Evolutionary conservation across 2,888 invertebrate genomes (phyloP).

Genomic region (Leucoma salicis): DNA sequence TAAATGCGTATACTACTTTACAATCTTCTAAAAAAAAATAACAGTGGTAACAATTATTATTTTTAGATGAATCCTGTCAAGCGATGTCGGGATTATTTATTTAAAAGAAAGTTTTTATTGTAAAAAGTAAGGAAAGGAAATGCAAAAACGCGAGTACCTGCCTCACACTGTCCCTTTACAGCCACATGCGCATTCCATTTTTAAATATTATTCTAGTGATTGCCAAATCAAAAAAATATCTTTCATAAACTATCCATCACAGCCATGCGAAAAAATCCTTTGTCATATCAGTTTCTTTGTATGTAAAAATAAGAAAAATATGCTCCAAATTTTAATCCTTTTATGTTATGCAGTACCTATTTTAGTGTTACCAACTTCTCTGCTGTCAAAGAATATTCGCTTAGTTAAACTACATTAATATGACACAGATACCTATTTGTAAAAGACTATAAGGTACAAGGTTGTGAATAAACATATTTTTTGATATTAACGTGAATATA

Average conservation of each 20-base stretch:
- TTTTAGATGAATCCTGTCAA: conserved; percentile 77
- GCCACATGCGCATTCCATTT: conserved; percentile 74
- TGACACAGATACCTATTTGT: neutral
- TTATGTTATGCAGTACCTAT: conserved; percentile 41
- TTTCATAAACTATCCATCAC: conserved; percentile 54
- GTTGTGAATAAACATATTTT: too few relatives aligned
- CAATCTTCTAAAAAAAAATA: neutral
- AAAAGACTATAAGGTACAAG: too few relatives aligned
- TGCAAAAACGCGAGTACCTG: conserved; percentile 77
- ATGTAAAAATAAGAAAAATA: conserved; percentile 37
- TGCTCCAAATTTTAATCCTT: conserved; percentile 60
- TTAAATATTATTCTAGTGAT: conserved; percentile 62
- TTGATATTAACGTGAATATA: too few relatives aligned
- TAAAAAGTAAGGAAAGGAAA: conserved; percentile 80
- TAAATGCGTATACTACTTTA: neutral
- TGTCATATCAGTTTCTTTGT: conserved; percentile 61
- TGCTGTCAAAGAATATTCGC: conserved; percentile 10
- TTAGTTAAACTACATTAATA: conserved; percentile 17
- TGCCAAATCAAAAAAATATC: conserved; percentile 63
- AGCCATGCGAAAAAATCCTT: conserved; percentile 56
- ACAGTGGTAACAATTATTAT: conserved; percentile 60
- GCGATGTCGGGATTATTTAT: conserved; percentile 77
- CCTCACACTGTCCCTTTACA: conserved; percentile 74
- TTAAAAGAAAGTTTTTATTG: conserved; percentile 82
- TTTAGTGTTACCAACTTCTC: conserved; percentile 21